A percentile compares a stretch with the other conserved stretches of the same genome.
Conservation (phyloP, 1,140 invertebrate species). For the Eumaeus atala region DNA sequence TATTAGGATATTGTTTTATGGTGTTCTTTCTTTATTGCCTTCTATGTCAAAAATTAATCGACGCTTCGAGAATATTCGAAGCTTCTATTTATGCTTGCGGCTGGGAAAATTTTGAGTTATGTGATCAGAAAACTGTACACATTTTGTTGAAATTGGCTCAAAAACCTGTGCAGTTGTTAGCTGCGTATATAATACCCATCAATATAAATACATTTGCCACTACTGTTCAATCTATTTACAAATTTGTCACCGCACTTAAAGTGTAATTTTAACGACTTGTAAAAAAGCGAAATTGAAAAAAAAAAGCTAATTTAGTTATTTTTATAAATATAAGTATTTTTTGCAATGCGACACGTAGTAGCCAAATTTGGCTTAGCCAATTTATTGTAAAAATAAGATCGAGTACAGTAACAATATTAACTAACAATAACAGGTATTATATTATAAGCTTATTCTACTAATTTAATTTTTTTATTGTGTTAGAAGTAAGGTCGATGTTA, state of each 20-base stretch:
- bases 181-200: constrained; percentile 58
- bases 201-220: constrained; percentile 57
- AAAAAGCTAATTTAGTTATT: too few species aligned
- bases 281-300: too few species aligned
- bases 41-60: constrained; percentile 47
- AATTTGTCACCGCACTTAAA: constrained; percentile 57
- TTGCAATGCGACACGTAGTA: too few species aligned
- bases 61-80: constrained; percentile 47
- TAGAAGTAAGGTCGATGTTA: too few species aligned
- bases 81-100: constrained; percentile 54
- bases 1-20: constrained; percentile 47
- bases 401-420: too few species aligned
- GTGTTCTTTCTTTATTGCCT: constrained; percentile 61
- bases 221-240: constrained; percentile 49
- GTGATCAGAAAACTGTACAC: constrained; percentile 42
- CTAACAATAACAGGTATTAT: too few species aligned
- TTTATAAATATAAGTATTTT: too few species aligned
- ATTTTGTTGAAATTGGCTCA: constrained; percentile 48
- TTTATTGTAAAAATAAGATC: too few species aligned
- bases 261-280: constrained; percentile 30
- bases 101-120: constrained; percentile 53
- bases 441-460: too few species aligned
- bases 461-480: too few species aligned
- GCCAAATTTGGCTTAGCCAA: too few species aligned
- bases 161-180: constrained; percentile 41